Evolutionary conservation across 2,113 vertebrate genomes (phyloP), one percentile per base, ranked within the genome.

Genomic region (Lepus europaeus): DNA sequence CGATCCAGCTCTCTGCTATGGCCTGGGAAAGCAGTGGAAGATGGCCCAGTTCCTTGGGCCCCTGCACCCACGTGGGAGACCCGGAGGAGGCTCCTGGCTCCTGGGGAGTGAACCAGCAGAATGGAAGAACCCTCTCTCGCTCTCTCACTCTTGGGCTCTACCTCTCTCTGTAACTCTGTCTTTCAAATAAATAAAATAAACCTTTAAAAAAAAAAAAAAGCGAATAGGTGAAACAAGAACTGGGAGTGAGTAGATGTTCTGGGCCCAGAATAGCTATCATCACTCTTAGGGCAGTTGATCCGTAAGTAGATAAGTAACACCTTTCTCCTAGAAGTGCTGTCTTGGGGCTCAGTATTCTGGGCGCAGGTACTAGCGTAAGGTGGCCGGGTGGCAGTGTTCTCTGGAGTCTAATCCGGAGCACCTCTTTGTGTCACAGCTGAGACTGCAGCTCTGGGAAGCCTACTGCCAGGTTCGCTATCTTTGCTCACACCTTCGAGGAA

Each of bases 381-480:
- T 31, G 36, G 36, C n/a, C 17, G 9, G 20, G 31, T 29, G 49
- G 36, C 74, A n/a, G 64, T 27, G 8, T 56, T 45, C 27, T 51
- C 19, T 17, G 39, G 19, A 82, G 25, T 59, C 83, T 92, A 81
- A 63, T 53, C 76, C 91, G 64, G 92, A 10, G 0, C 13, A 9
- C 61, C 59, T 81, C 97, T 93, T 90, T 85, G 95, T 20, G 19
- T 93, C 72, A 1, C 94, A 99, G 99, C 98, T 99, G 96, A 99
- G 99, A 94, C 98, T 99, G 89, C 99, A 99, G 98, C 99, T 99
- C 31, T 99, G 99, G 99, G 99, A 99, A 98, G 99, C 99, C 0
- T 99, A 99, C 96, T 99, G 99, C 96, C 99, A 99, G 90, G 99
- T 99, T 8, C 98, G 99, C 3, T 99, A 99, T 9, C 99, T 99